phyloP scores from a whole-genome alignment of 23 tunicate species.

The Trididemnum clinides region DNA sequence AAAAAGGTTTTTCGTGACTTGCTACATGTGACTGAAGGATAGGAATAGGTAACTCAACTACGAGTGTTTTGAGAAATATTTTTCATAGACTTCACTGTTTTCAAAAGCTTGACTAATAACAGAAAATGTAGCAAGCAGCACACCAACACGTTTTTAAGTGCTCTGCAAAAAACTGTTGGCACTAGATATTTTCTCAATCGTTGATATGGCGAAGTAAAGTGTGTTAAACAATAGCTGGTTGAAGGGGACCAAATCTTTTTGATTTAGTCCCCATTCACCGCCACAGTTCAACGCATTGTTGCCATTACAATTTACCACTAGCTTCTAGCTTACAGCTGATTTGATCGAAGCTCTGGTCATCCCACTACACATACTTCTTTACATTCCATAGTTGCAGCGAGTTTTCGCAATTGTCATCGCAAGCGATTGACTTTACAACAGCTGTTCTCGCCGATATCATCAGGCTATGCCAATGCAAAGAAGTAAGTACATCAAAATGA shows the following conservation, averaged over 20 bases:
- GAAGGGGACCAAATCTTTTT: constrained; percentile 24
- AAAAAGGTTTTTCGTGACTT: too few species aligned
- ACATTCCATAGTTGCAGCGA: constrained; percentile 3
- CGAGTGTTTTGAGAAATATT: too few species aligned
- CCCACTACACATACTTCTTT: constrained; percentile 21
- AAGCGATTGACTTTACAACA: not conserved
- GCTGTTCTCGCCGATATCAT: not conserved
- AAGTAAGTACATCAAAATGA: constrained; percentile 1
- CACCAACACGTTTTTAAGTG: too few species aligned
- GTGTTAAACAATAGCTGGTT: constrained; percentile 12
- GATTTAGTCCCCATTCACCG: constrained; percentile 26
- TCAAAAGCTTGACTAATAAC: too few species aligned
- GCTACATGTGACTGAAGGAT: too few species aligned
- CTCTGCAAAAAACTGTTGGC: too few species aligned
- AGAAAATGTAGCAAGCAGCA: too few species aligned
- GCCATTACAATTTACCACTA: too few species aligned
- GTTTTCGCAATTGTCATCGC: not conserved
- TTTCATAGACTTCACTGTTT: too few species aligned
- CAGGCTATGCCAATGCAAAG: constrained; percentile 17
- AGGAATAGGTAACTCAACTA: too few species aligned
- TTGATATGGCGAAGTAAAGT: not conserved
- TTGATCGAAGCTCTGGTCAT: not conserved
- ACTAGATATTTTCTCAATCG: too few species aligned
- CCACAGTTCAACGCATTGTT: constrained; percentile 27
- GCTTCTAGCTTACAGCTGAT: too few species aligned